A percentile compares a stretch with the other conserved stretches of the same genome.
These are phyloP conservation scores for Ceyx erithaca DNA, from an alignment of 2,797 vertebrate genomes.

Conservation along the genomic window DNA sequence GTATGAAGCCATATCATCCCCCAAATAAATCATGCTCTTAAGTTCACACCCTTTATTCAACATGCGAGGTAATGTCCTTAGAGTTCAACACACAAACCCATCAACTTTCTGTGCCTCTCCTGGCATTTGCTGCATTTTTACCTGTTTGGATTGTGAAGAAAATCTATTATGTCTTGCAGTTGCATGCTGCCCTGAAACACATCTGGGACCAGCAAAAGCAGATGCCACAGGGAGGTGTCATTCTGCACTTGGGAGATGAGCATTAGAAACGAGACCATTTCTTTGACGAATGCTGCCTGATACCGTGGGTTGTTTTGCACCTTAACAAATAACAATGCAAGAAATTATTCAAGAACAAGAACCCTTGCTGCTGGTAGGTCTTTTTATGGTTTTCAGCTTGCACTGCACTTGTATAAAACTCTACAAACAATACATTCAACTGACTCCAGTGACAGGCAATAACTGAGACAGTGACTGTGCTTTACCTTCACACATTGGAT, in stretches of 20 bases:
- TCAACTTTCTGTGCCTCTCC: background rate
- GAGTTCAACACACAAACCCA: background rate
- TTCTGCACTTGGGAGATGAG: constrained; percentile 76
- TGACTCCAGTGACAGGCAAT: background rate
- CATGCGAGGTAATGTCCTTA: background rate
- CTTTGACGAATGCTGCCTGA: constrained; percentile 69
- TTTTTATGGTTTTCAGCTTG: background rate
- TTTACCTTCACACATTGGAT: constrained; percentile 24
- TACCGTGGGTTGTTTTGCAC: constrained; percentile 69
- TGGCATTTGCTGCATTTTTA: constrained; percentile 41
- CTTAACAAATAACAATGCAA: constrained; percentile 57
- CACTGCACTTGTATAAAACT: background rate
- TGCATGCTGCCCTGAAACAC: constrained; percentile 60
- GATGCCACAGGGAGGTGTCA: constrained; percentile 76
- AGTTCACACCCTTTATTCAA: background rate
- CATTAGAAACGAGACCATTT: constrained; percentile 55
- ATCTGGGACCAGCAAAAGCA: constrained; percentile 76
- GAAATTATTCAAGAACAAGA: constrained; percentile 10
- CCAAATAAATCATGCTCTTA: background rate
- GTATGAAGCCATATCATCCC: background rate
- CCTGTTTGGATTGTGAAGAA: constrained; percentile 74
- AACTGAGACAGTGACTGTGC: constrained; percentile 6
- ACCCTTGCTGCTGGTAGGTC: background rate
- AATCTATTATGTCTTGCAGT: constrained; percentile 44
- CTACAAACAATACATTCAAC: constrained; percentile 1